Conservation (phyloP, 2,888 invertebrate species). For the Stenotaenia linearis region DNA sequence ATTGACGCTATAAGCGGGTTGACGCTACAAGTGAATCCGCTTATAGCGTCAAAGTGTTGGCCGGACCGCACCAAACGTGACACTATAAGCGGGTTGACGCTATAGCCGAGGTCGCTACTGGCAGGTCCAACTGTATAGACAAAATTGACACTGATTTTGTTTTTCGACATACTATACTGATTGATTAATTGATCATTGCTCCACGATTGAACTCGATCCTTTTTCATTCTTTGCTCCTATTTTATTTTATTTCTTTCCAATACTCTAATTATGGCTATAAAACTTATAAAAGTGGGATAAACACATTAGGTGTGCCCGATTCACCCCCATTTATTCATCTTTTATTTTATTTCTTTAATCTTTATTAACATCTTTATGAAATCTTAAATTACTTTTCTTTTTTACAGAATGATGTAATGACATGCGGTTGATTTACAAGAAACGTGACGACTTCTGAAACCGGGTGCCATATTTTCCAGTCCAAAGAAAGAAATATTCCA, state of each 20-base stretch:
- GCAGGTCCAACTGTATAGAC: too few relatives aligned
- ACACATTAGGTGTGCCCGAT: neutral
- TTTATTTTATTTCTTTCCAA: neutral
- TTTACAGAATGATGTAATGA: neutral
- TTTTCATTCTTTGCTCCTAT: neutral
- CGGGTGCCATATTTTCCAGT: too few relatives aligned
- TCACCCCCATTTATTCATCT: neutral
- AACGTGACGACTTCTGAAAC: neutral
- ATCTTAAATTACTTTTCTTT: neutral
- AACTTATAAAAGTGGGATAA: neutral
- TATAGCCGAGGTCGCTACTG: too few relatives aligned
- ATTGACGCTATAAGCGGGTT: too few relatives aligned
- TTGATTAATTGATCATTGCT: slow-evolving; percentile 10
- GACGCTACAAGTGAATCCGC: too few relatives aligned
- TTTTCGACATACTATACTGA: too few relatives aligned
- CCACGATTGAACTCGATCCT: too few relatives aligned
- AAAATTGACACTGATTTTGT: too few relatives aligned
- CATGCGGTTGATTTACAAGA: neutral
- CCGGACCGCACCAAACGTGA: too few relatives aligned
- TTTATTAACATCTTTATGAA: neutral
- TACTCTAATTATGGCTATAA: neutral
- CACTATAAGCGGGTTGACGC: too few relatives aligned
- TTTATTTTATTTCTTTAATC: neutral
- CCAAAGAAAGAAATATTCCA: too few relatives aligned
- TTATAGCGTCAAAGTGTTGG: too few relatives aligned